Conservation (phyloP, 2,113 vertebrate species). For the Setophaga petechia region DNA sequence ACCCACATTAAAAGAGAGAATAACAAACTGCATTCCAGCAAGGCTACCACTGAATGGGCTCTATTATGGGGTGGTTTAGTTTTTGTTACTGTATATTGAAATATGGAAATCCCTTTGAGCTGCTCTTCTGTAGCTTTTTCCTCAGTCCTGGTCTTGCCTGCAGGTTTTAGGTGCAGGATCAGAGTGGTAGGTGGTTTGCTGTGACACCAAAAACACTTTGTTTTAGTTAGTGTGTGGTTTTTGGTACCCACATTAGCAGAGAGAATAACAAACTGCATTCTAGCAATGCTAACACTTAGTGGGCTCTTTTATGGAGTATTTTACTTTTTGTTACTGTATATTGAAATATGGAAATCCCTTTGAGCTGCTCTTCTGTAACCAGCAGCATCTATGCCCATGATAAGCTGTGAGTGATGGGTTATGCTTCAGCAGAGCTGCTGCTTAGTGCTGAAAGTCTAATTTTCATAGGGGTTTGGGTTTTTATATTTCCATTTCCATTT, state of each 20-base stretch:
- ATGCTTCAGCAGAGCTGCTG: neutral
- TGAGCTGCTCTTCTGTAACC: neutral
- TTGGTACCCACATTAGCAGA: neutral
- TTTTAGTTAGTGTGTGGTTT: neutral
- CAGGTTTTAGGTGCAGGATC: neutral
- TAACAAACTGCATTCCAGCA: neutral
- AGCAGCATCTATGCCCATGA: neutral
- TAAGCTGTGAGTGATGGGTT: neutral
- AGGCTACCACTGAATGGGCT: neutral
- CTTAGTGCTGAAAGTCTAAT: neutral
- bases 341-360: neutral
- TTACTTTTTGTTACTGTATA: neutral
- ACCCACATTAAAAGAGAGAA: neutral
- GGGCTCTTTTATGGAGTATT: rapidly evolving
- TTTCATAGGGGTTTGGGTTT: neutral
- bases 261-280: neutral
- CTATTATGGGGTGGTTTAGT: rapidly evolving
- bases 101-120: neutral
- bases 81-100: neutral
- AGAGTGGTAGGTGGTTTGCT: neutral
- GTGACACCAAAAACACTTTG: rapidly evolving
- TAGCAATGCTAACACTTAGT: neutral
- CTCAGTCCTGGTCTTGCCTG: neutral
- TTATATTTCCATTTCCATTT: neutral
- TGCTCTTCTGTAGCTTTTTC: neutral